Percentiles rank a stretch among this genome's conserved stretches.
Evolutionary conservation across 1,140 invertebrate genomes (phyloP).

Genomic region (Wasmannia auropunctata): DNA sequence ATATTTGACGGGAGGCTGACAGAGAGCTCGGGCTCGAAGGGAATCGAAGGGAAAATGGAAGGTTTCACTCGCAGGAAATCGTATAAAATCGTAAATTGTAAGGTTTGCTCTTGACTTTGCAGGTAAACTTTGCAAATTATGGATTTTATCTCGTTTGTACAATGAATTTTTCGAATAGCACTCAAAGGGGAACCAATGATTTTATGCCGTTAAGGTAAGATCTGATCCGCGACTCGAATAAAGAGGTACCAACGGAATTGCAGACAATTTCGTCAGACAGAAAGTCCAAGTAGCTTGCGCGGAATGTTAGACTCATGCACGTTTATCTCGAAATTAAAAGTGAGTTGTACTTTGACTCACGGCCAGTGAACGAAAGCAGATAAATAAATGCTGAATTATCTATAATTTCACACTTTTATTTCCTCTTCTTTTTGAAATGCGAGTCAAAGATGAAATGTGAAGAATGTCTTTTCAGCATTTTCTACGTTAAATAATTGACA

Average conservation of each 20-base stretch:
- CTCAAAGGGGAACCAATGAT: constrained; percentile 1
- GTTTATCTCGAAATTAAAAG: not conserved
- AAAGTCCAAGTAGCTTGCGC: not conserved
- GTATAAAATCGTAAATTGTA: not conserved
- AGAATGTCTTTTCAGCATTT: not conserved
- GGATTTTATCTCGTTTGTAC: not conserved
- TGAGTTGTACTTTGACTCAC: not conserved
- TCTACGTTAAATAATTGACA: not conserved
- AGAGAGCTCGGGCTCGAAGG: not conserved
- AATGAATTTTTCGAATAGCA: constrained; percentile 9
- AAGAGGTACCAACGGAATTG: not conserved
- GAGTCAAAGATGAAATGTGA: not conserved
- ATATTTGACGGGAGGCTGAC: not conserved
- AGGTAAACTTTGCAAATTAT: not conserved
- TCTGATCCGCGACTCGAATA: not conserved
- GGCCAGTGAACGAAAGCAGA: not conserved
- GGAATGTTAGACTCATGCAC: not conserved
- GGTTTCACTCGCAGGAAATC: not conserved
- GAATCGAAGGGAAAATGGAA: not conserved
- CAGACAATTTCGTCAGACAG: not conserved
- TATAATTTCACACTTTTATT: not conserved
- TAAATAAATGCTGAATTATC: not conserved
- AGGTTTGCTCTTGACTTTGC: not conserved
- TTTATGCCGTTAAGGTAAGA: constrained; percentile 12
- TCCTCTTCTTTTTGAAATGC: not conserved